These are phyloP conservation scores for Pherbina coryleti DNA, from an alignment of 2,888 invertebrate species.

Conservation along the genomic window DNA sequence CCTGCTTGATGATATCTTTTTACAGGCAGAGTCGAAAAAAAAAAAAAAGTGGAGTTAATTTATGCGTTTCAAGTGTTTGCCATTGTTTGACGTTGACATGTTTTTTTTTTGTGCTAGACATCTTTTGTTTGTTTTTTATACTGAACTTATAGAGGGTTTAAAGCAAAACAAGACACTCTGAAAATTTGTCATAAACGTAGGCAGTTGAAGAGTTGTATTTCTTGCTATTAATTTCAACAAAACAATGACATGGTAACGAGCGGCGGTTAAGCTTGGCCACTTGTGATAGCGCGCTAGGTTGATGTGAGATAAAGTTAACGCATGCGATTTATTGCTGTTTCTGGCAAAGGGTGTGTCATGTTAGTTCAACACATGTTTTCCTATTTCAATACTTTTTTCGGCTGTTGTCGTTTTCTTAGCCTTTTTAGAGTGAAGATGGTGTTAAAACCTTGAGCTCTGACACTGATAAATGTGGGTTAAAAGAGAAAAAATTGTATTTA, in stretches of 20 bases:
- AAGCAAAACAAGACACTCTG: background rate
- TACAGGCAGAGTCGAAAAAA: background rate
- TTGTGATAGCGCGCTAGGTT: no score
- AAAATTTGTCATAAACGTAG: constrained; percentile 23
- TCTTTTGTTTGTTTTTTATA: background rate
- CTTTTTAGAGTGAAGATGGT: no score
- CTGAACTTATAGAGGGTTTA: no score
- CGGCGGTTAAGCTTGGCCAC: background rate
- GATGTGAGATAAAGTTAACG: no score
- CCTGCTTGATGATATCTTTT: background rate
- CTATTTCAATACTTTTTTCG: no score
- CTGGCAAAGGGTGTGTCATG: no score
- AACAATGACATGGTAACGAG: background rate
- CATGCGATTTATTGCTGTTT: background rate
- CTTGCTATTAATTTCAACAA: background rate
- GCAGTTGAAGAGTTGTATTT: background rate
- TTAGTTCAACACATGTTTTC: no score
- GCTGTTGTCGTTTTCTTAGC: no score
- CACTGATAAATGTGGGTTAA: background rate
- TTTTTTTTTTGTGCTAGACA: background rate
- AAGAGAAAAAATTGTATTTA: no score
- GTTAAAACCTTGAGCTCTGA: no score
- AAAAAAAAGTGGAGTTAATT: constrained; percentile 16
- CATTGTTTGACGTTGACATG: constrained; percentile 29
- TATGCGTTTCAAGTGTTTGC: constrained; percentile 23